Percentiles rank a stretch among this genome's conserved stretches.
Evolutionary conservation across 2,797 vertebrate genomes (phyloP).

Genomic region (Eulemur albifrons): DNA sequence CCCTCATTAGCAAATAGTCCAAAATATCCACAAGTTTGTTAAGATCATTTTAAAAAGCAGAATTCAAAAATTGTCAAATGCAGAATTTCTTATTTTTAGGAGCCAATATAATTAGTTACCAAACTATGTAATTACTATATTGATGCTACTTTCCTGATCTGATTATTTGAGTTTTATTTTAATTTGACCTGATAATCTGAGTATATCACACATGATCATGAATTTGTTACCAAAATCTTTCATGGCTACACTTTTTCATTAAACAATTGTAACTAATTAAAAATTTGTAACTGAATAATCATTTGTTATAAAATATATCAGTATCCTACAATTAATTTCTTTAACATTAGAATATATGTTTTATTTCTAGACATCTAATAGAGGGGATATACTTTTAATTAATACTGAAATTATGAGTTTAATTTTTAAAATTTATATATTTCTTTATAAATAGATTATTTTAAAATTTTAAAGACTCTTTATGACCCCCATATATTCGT

Average conservation of each 20-base stretch:
- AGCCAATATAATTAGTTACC: neutral
- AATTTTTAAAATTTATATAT: neutral
- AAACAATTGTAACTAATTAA: neutral
- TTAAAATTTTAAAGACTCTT: neutral
- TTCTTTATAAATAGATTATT: neutral
- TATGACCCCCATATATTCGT: neutral
- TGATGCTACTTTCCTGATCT: neutral
- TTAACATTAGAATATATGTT: neutral
- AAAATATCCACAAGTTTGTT: neutral
- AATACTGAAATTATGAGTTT: neutral
- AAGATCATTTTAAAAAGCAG: neutral
- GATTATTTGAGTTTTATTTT: constrained; percentile 33
- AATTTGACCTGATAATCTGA: neutral
- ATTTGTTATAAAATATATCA: constrained; percentile 4
- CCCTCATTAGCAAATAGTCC: neutral
- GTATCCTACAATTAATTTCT: neutral
- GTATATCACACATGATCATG: neutral
- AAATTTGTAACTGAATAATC: neutral
- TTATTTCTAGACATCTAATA: neutral
- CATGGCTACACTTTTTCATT: neutral
- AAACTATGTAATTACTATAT: neutral
- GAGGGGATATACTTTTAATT: neutral
- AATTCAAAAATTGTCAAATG: neutral
- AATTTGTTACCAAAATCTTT: neutral
- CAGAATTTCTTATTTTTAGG: neutral